Base-by-base conservation (phyloP, 2,888 invertebrate species). In the Erannis defoliaria region DNA sequence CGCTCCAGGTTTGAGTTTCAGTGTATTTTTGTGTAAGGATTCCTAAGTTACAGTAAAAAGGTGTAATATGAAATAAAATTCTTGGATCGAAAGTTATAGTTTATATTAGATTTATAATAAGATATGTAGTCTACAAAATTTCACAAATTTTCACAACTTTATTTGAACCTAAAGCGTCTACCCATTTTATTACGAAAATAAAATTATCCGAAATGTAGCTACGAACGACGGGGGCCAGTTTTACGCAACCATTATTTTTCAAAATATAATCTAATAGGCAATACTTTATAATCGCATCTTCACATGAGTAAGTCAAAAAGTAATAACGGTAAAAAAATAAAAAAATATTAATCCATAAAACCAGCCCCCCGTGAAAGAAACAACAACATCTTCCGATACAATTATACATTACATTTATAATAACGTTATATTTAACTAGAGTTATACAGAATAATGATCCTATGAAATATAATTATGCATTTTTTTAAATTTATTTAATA, bases 371-470 rank as follows among this genome's bases (percentile, higher is more conserved):
- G 87, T 85, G 62, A 79, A 84, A 80, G 80, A 88, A 89, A 74
- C 70, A 66, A 74, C 75, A 77, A 78, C 76, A 38, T 54, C 62
- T 62, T 53, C 86, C 86, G 86, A 86, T 86, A 90, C 90, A 88
- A 84, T 86, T 82, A 78, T 78, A 76, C 76, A 78, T 80, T 87
- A 87, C 82, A 88, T 86, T 88, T 85, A 86, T 89, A 89, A 92
- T 90, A 46, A 46, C 85, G 87, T 93, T 92, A 93, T 88, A 93
- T 88, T 93, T 93, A 93, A 93, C 93, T 93, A 93, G 90, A 91
- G 92, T 93, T 93, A 93, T 93, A 93, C 92, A 90, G 93, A 93
- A 93, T 93, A 93, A 93, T 93, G 91, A 93, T 93, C 93, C 93
- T 93, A 93, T 93, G 93, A 93, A 93, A 93, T 93, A 93, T 93